Evolutionary conservation across 2,888 invertebrate species (phyloP).

Genomic region (Acanthopleura granulata): DNA sequence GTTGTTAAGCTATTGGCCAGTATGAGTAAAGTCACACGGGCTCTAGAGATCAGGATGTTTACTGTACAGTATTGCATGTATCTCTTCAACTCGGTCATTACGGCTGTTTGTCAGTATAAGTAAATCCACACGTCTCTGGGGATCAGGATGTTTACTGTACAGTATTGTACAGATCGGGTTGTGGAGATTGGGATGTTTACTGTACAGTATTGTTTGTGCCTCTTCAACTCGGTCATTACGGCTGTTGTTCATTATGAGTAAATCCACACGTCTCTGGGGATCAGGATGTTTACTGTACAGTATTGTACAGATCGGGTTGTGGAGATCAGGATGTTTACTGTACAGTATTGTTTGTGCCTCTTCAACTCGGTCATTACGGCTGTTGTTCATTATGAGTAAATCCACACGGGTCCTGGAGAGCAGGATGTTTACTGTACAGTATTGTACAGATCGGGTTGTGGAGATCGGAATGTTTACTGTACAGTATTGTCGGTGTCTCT

Average conservation of each 20-base stretch:
- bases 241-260: constrained; percentile 43
- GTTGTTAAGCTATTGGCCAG: constrained; percentile 46
- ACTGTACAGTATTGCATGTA: too few species aligned
- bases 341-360: neutral
- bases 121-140: constrained; percentile 46
- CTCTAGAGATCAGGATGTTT: too few species aligned
- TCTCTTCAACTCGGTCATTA: constrained; percentile 41
- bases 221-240: constrained; percentile 45
- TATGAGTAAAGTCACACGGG: constrained; percentile 42
- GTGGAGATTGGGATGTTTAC: too few species aligned
- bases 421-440: constrained; percentile 54
- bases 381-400: constrained; percentile 42
- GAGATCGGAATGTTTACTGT: too few species aligned
- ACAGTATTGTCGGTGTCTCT: too few species aligned
- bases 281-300: constrained; percentile 56
- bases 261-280: constrained; percentile 46
- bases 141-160: constrained; percentile 53
- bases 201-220: too few species aligned
- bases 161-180: too few species aligned
- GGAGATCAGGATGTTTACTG: too few species aligned
- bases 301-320: too few species aligned
- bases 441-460: too few species aligned
- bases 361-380: constrained; percentile 46
- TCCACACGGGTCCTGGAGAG: constrained; percentile 49
- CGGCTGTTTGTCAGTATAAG: constrained; percentile 46